Conservation (phyloP, 2,797 vertebrate genomes). For the Nasua narica region DNA sequence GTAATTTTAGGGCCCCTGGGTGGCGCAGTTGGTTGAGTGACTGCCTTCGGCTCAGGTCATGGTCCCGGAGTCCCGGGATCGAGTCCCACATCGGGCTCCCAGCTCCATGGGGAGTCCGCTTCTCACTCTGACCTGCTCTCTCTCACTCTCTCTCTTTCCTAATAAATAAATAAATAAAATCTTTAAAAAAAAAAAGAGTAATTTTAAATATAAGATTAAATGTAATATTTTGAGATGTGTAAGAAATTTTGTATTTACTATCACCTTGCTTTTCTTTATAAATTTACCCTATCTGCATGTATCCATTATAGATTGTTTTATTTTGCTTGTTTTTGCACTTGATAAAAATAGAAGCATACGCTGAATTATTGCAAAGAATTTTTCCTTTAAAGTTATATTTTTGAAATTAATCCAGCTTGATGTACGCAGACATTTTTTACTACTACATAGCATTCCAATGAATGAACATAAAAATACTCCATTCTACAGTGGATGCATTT, state of each 20-base stretch:
- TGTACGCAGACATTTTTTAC: neutral
- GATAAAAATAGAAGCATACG: slow-evolving; percentile 1
- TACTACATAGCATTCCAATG: neutral
- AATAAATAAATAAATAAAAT: no score
- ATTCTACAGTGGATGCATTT: neutral
- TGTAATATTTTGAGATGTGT: neutral
- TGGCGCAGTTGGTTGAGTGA: no score
- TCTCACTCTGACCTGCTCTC: no score
- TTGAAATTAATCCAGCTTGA: neutral
- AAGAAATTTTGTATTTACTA: slow-evolving; percentile 25
- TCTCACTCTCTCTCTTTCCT: no score
- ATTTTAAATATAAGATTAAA: slow-evolving; percentile 37
- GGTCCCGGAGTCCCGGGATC: no score
- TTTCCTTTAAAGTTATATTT: slow-evolving; percentile 21
- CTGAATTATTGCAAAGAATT: neutral
- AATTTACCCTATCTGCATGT: neutral
- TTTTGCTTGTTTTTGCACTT: slow-evolving; percentile 23
- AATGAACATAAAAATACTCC: neutral
- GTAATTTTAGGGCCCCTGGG: no score
- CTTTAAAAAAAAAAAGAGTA: no score
- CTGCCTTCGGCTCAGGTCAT: no score
- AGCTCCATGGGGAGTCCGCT: no score
- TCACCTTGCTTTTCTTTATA: slow-evolving; percentile 22
- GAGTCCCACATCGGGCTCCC: no score
- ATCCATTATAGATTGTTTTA: neutral